Base-by-base conservation (phyloP, 2,113 vertebrate species). In the Gasterosteus nipponicus region DNA sequence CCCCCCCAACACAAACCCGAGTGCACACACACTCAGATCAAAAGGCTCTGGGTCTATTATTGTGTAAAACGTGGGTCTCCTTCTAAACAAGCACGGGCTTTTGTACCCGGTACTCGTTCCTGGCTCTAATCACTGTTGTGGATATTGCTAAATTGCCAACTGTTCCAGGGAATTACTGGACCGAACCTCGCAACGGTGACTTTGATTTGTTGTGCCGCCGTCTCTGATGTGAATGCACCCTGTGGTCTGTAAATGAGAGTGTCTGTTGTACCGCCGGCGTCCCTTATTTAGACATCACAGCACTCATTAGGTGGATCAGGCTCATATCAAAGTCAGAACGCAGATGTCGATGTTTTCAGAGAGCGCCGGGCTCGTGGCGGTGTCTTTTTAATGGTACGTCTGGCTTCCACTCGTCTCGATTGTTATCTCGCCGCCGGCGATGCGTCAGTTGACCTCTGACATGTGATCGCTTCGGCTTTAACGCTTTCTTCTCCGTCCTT, bases 51-150 rank as follows among this genome's bases (percentile, higher is more conserved):
- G 72, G 54, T 66, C 60, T 83, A 62, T 77, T 84, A 83, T 62
- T 53, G 38, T 70, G 44, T 64, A 29, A 81, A 86, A 69, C 58
- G 39, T 29, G 70, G 65, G 58, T 78, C 75, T 72, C 61, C 19
- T 31, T 80, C 66, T 61, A 84, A 82, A 81, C 64, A 51, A 42
- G 54, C 53, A 2, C 53, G 14, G 39, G 67, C 72, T 66, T 81
- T 53, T 73, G 61, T 76, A 73, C 78, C 75, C 16, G 10, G 7
- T 58, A 19, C 62, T 86, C 79, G 72, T 89, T 81, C 90, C 74
- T 70, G 18, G 53, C 78, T 84, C 72, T 92, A 91, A 92, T 91
- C 88, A 87, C 85, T 85, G 82, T 89, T 90, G 79, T 88, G 80
- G 81, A 85, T 74, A 64, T 80, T 73, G 83, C 15, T 19, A 66